These are phyloP conservation scores for Reticulitermes speratus DNA, from an alignment of 1,140 invertebrate species.

Conservation along the genomic window DNA sequence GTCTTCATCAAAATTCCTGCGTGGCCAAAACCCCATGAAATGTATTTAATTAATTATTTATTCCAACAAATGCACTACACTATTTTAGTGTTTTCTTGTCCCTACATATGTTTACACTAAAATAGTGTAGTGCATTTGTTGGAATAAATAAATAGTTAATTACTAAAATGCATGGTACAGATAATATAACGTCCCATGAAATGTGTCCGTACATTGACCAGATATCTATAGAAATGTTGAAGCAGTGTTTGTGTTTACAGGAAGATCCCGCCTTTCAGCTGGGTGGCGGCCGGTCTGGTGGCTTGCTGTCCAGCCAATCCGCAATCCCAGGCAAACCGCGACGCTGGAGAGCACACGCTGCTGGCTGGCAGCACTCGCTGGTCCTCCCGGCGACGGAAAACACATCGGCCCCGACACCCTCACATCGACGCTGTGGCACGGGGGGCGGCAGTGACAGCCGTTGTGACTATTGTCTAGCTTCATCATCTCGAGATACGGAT, in stretches of 20 bases:
- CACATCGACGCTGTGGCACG: conserved; percentile 23
- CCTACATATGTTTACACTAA: no score
- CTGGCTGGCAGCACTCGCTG: neutral
- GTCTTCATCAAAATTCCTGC: no score
- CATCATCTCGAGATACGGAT: neutral
- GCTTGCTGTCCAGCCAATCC: neutral
- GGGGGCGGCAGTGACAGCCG: neutral
- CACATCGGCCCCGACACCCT: neutral
- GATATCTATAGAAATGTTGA: no score
- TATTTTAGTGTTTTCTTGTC: no score
- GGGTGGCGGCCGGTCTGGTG: neutral
- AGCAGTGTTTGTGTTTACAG: neutral
- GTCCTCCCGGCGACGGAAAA: neutral
- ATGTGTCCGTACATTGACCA: no score
- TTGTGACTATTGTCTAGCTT: conserved; percentile 8
- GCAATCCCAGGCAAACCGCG: neutral
- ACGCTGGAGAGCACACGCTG: neutral
- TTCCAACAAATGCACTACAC: no score
- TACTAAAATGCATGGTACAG: no score
- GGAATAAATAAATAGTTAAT: no score
- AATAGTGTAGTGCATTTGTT: no score
- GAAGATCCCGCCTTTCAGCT: neutral
- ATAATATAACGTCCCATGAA: no score
- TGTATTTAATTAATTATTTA: no score
- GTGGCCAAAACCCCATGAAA: no score